phyloP scores from a whole-genome alignment of 1,140 invertebrate genomes.

The Drosophila athabasca region DNA sequence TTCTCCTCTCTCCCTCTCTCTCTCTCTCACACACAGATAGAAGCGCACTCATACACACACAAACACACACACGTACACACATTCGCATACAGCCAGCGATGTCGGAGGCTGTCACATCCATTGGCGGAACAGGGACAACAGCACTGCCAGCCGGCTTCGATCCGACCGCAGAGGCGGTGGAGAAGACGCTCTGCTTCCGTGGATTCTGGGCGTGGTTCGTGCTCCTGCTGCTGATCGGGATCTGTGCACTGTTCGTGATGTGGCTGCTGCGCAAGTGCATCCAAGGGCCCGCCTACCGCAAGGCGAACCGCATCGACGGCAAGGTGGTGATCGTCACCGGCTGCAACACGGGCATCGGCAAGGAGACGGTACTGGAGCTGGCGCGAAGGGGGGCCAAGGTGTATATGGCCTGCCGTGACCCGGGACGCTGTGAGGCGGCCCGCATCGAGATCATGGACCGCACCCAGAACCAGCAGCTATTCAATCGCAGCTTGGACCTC shows the following conservation, averaged over 20 bases:
- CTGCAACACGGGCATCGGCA: slow-evolving; percentile 96
- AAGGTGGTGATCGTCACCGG: slow-evolving; percentile 86
- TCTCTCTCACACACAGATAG: not conserved
- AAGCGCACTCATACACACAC: not conserved
- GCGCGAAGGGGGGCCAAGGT: slow-evolving; percentile 90
- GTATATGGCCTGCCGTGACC: slow-evolving; percentile 94
- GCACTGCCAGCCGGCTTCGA: slow-evolving; percentile 48
- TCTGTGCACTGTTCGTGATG: slow-evolving; percentile 49
- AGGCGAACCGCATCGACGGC: slow-evolving; percentile 78
- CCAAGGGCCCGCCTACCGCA: slow-evolving; percentile 70
- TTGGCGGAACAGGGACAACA: slow-evolving; percentile 27
- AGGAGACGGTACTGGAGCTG: slow-evolving; percentile 91
- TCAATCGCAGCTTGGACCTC: slow-evolving; percentile 90
- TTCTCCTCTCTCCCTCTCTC: no score
- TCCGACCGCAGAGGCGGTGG: slow-evolving; percentile 55
- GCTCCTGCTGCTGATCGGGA: slow-evolving; percentile 45
- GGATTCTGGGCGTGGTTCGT: slow-evolving; percentile 78
- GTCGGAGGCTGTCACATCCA: slow-evolving; percentile 69
- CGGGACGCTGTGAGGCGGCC: slow-evolving; percentile 88
- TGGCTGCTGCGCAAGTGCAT: slow-evolving; percentile 72
- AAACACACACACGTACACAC: not conserved
- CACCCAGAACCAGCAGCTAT: slow-evolving; percentile 84
- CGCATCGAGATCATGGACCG: slow-evolving; percentile 84
- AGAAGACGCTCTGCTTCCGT: slow-evolving; percentile 73
- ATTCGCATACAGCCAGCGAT: slow-evolving; percentile 44